A percentile compares a stretch with the other conserved stretches of the same genome.
Conservation (phyloP, 2,113 vertebrate genomes). For the Oreochromis tanganicae region DNA sequence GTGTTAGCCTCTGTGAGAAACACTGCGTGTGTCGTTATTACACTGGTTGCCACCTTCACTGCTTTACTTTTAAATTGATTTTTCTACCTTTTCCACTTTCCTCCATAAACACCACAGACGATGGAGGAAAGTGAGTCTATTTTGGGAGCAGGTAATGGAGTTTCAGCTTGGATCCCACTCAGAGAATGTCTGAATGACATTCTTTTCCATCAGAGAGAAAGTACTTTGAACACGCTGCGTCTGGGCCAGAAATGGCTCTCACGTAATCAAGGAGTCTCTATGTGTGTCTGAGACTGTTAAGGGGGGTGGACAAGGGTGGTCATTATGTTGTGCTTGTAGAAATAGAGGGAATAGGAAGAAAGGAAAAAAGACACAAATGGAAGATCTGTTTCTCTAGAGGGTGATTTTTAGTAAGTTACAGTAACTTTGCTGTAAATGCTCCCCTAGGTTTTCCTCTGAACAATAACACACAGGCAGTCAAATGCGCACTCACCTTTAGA, state of each 20-base stretch:
- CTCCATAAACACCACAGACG: not conserved
- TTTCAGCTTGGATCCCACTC: slow-evolving; percentile 17
- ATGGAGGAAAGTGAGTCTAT: not conserved
- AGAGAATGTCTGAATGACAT: slow-evolving; percentile 40
- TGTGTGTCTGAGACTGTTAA: slow-evolving; percentile 20
- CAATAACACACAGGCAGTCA: not conserved
- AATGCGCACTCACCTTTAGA: not conserved
- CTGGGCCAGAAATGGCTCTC: slow-evolving; percentile 7
- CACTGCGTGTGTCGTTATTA: not conserved
- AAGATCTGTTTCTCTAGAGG: not conserved
- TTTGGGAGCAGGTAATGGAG: slow-evolving; percentile 22
- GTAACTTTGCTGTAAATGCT: not conserved
- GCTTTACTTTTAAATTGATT: not conserved
- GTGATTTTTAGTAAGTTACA: not conserved
- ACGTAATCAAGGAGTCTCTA: slow-evolving; percentile 24
- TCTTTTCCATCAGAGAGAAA: slow-evolving; percentile 22
- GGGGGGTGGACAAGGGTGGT: not conserved
- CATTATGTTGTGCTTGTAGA: slow-evolving; percentile 13
- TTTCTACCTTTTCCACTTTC: not conserved
- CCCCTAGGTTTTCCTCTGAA: not conserved
- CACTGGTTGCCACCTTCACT: not conserved
- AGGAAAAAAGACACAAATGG: not conserved
- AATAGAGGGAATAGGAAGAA: not conserved
- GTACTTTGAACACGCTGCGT: not conserved
- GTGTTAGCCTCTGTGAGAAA: not conserved